Base-by-base conservation (phyloP, 2,888 invertebrate species). In the Hecatera dysodea region DNA sequence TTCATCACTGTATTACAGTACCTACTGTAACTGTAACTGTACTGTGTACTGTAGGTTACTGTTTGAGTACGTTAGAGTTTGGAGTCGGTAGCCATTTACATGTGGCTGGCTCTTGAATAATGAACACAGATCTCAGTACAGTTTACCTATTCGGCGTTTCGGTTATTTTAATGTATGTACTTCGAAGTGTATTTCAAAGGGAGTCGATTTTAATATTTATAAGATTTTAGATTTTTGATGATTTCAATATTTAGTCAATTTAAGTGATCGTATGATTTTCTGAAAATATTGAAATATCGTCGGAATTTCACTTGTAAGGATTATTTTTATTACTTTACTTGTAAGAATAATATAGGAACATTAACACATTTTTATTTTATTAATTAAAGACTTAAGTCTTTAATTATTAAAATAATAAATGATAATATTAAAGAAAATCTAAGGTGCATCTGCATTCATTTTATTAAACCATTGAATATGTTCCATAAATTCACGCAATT, bases 61-160 rank as follows among this genome's bases (percentile, higher is more conserved):
- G 52, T 76, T 76, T 57, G 42, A 3, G 17, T 22, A 27, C 15
- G 11, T 57, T 15, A 22, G 27, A 60, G 22, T 39, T 22, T 8
- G 36, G 15, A 24, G 17, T 62, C 22, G 46, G 64, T 46, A 33
- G n/a, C 42, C 46, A 46, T 64, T 72, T 67, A 64, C 24, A 64
- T 73, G 66, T 59, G 24, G 39, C 33, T 53, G 57, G 56, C 52
- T 68, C 19, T 27, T 72, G 44, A 72, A 82, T 80, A 71, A 82
- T 81, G 53, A 59, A 73, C 46, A 52, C 29, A 52, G 67, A 70
- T 68, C 67, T 68, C 29, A 44, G 44, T 50, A 50, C 42, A 39
- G 8, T 33, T n/a, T n/a, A n/a, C n/a, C n/a, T n/a, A 19, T 52
- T 42, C 29, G 52, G 44, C 9, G 19, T 44, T 56, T 24, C 6